Conservation (phyloP, 2,113 vertebrate genomes). For the Paratilapia polleni region DNA sequence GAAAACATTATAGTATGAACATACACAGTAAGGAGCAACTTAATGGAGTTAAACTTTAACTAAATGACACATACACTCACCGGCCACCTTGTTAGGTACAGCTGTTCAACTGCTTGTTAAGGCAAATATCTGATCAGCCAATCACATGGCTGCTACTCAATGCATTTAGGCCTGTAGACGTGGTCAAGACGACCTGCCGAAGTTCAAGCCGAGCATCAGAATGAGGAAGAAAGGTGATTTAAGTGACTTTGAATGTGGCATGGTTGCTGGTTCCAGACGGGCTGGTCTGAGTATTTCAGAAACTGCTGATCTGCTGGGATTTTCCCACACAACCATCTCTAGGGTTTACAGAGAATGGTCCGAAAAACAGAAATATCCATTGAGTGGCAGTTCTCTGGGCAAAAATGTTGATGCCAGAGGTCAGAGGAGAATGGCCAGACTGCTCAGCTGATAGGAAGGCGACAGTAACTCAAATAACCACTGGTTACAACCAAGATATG, state of each 20-base stretch:
- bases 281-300: background rate
- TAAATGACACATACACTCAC: background rate
- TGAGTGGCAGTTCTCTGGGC: background rate
- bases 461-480: background rate
- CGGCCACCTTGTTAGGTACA: background rate
- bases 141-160: background rate
- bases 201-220: background rate
- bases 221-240: background rate
- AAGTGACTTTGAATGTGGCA: background rate
- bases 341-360: background rate
- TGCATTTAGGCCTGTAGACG: background rate
- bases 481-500: background rate
- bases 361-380: fast-evolving
- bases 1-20: background rate
- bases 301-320: background rate
- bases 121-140: background rate
- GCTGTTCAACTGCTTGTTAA: background rate
- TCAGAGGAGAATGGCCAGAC: background rate
- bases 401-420: background rate
- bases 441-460: background rate
- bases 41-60: background rate
- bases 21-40: background rate
- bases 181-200: background rate
- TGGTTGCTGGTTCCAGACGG: no score
- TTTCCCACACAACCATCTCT: background rate